These are phyloP conservation scores for Lepidotrigona ventralis DNA, from an alignment of 1,140 invertebrate genomes.

Conservation along the genomic window DNA sequence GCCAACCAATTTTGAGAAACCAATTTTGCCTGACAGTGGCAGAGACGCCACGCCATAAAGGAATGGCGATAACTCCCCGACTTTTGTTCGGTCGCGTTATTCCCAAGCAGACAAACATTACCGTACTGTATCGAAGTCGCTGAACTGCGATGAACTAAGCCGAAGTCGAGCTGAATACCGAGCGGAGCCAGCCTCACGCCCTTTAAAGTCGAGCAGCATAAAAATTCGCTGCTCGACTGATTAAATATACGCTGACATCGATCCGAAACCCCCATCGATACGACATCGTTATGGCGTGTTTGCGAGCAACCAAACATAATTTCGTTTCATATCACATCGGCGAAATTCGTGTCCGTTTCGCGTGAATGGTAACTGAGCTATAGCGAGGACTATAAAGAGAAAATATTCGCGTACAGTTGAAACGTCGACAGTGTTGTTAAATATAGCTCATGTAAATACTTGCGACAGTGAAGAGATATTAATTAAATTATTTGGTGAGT, in stretches of 20 bases:
- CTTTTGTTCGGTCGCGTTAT: slow-evolving; percentile 9
- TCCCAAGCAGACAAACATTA: slow-evolving; percentile 15
- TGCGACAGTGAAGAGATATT: too few species aligned
- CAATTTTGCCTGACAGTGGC: not conserved
- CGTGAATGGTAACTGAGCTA: too few species aligned
- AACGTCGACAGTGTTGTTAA: too few species aligned
- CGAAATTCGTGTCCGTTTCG: too few species aligned
- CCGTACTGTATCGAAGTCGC: slow-evolving; percentile 6
- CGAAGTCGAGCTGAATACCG: slow-evolving; percentile 18
- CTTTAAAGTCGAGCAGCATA: not conserved
- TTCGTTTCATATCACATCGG: too few species aligned
- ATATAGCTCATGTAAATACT: too few species aligned
- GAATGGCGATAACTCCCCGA: slow-evolving; percentile 8
- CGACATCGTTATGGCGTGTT: not conserved
- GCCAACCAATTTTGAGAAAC: too few species aligned
- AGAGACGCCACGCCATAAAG: not conserved
- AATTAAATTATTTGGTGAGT: too few species aligned
- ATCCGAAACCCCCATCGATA: not conserved
- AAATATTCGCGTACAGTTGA: too few species aligned
- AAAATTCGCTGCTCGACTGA: not conserved
- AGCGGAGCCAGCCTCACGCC: not conserved
- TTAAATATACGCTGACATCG: not conserved
- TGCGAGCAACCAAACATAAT: too few species aligned
- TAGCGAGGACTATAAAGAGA: too few species aligned
- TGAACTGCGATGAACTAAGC: slow-evolving; percentile 5